These are phyloP conservation scores for Gastrophryne carolinensis DNA, from an alignment of 2,797 vertebrate genomes.

Conservation along the genomic window DNA sequence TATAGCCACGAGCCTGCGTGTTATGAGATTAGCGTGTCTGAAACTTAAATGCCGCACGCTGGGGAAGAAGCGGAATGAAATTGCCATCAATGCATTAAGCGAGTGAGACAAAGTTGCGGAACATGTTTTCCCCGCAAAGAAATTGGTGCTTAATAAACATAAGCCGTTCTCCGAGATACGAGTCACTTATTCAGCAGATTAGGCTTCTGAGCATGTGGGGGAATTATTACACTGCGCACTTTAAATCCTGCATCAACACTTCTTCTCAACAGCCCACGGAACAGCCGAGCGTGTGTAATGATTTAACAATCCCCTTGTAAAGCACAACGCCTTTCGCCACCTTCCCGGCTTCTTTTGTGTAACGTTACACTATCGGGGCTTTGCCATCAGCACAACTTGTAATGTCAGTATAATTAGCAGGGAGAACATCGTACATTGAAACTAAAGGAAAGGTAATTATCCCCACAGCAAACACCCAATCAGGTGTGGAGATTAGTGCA, in stretches of 20 bases:
- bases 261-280: background rate
- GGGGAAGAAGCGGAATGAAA: background rate
- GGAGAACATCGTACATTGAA: no score
- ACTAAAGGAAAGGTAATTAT: no score
- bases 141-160: constrained; percentile 24
- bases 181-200: constrained; percentile 32
- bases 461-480: no score
- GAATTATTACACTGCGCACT: constrained; percentile 11
- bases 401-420: no score
- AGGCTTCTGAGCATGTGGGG: background rate
- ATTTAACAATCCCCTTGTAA: background rate
- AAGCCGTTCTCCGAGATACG: constrained; percentile 27
- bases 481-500: no score
- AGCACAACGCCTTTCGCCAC: background rate
- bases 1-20: background rate
- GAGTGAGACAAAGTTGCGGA: background rate
- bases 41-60: constrained; percentile 1
- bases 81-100: background rate
- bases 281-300: background rate
- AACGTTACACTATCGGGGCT: no score
- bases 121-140: constrained; percentile 18
- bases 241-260: constrained; percentile 7
- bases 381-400: no score
- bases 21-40: constrained; percentile 7
- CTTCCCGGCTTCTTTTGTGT: no score